Conservation (phyloP, 1,140 invertebrate species). For the Saxidomus purpurata region DNA sequence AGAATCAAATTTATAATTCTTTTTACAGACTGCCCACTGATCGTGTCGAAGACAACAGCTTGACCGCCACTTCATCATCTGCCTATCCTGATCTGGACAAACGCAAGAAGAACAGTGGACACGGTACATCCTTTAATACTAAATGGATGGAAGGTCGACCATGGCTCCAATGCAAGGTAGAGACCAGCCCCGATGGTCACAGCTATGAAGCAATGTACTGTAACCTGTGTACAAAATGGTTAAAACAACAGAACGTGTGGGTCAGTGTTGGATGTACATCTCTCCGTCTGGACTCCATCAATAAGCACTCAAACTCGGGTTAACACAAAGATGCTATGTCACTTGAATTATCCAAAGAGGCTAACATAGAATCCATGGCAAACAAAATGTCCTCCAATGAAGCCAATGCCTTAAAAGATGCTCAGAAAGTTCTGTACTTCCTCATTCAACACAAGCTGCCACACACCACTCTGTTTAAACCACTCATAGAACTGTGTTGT, state of each 20-base stretch:
- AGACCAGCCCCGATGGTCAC: background rate
- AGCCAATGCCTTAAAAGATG: background rate
- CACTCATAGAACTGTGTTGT: slow-evolving; percentile 3
- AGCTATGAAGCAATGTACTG: background rate
- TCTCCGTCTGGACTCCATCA: background rate
- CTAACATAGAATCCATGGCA: too few relatives aligned
- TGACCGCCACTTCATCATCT: too few relatives aligned
- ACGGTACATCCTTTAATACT: background rate
- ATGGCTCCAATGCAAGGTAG: background rate
- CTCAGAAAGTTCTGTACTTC: slow-evolving; percentile 8
- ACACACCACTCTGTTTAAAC: slow-evolving; percentile 39
- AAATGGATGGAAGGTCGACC: background rate
- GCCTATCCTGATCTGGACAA: background rate
- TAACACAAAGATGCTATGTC: background rate
- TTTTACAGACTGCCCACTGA: too few relatives aligned
- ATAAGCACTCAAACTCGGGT: background rate
- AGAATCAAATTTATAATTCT: too few relatives aligned
- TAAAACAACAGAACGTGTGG: background rate
- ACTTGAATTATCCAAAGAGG: background rate
- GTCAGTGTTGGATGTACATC: background rate
- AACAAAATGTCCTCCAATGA: background rate
- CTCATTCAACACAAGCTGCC: background rate
- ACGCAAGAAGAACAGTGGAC: background rate
- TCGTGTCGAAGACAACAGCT: too few relatives aligned
- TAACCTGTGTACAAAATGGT: background rate